phyloP scores from a whole-genome alignment of 2,797 vertebrate species.

The Galago senegalensis region DNA sequence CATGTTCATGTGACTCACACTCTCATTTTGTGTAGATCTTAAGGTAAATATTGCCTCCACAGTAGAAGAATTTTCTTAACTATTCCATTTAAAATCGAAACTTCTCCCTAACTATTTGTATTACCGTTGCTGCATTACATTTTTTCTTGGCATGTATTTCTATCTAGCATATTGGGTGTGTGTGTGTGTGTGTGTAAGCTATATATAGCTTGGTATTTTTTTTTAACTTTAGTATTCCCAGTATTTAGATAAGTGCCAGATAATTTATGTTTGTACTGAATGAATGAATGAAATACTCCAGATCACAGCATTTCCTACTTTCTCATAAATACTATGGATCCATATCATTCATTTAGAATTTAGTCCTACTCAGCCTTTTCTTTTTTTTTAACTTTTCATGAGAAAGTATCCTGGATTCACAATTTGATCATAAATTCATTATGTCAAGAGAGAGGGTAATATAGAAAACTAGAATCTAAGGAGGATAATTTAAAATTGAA shows the following conservation, averaged over 20 bases:
- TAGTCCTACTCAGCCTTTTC: background rate
- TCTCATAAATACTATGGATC: background rate
- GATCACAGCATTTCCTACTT: background rate
- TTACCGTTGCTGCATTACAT: background rate
- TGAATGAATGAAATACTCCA: background rate
- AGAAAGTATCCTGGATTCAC: background rate
- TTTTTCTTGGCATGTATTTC: background rate
- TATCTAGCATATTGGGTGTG: background rate
- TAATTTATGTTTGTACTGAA: background rate
- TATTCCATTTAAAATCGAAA: background rate
- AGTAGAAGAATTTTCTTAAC: background rate
- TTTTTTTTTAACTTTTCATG: background rate
- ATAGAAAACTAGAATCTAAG: background rate
- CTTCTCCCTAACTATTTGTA: background rate
- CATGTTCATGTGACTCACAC: background rate
- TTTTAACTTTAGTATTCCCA: background rate
- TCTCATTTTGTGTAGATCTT: background rate
- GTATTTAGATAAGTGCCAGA: background rate
- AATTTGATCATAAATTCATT: background rate
- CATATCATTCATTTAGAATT: background rate
- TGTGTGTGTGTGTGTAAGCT: background rate
- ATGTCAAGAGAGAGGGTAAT: background rate
- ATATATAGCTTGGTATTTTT: background rate
- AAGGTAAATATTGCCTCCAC: background rate
- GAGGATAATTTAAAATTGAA: background rate